These are phyloP conservation scores for Coreoperca whiteheadi DNA, from an alignment of 2,113 vertebrate species.

Conservation along the genomic window DNA sequence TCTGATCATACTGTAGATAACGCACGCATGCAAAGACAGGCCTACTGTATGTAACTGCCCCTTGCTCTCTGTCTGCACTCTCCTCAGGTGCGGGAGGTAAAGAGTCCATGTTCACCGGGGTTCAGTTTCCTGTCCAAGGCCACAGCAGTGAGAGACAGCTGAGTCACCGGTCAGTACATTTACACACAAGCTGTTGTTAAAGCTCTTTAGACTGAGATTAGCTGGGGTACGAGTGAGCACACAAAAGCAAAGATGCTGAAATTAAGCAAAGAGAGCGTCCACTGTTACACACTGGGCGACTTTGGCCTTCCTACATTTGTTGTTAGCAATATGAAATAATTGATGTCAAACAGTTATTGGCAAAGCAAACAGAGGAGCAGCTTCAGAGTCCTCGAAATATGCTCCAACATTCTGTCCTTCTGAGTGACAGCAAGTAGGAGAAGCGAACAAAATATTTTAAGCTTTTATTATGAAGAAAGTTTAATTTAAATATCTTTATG, in stretches of 20 bases:
- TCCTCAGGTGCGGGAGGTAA: conserved; percentile 51
- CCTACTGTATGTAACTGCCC: not conserved
- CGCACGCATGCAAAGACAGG: not conserved
- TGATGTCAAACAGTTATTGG: not conserved
- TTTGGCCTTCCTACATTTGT: conserved; percentile 13
- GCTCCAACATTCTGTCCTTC: not conserved
- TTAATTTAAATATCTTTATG: not conserved
- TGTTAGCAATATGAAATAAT: not conserved
- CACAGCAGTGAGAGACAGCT: conserved; percentile 82
- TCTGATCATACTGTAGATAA: conserved; percentile 46
- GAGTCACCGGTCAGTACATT: conserved; percentile 84
- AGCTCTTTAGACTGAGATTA: conserved; percentile 48
- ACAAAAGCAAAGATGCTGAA: conserved; percentile 8
- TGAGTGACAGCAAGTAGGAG: not conserved
- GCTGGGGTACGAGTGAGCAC: conserved; percentile 6
- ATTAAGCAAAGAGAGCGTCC: conserved; percentile 11
- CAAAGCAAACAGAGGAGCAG: not conserved
- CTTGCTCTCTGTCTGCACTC: conserved; percentile 54
- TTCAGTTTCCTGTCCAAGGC: conserved; percentile 83
- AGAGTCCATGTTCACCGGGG: conserved; percentile 64
- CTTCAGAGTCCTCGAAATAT: not conserved
- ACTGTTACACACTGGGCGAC: not conserved
- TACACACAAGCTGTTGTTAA: conserved; percentile 69
- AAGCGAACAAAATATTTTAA: not conserved
- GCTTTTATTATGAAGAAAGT: not conserved